Percentiles rank a stretch among this genome's conserved stretches.
Conservation (phyloP, 2,797 vertebrate genomes). For the Brotogeris chrysoptera region DNA sequence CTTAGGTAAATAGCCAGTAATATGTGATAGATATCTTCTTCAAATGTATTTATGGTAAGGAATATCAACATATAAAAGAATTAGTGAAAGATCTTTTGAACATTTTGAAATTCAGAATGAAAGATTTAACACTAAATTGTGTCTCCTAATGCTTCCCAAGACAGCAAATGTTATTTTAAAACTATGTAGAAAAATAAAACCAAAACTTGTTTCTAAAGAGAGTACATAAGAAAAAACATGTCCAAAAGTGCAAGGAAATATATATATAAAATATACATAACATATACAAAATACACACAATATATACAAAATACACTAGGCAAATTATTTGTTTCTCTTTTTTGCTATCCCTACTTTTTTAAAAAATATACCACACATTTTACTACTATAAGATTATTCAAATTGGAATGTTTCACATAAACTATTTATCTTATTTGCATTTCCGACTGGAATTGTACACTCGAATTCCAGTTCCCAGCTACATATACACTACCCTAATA, state of each 20-base stretch:
- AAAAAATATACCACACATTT: neutral
- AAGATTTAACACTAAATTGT: neutral
- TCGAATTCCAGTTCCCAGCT: neutral
- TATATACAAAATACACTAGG: neutral
- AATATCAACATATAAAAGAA: neutral
- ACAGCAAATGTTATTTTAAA: neutral
- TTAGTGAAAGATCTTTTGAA: neutral
- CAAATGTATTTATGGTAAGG: neutral
- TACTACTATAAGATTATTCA: neutral
- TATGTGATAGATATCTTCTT: neutral
- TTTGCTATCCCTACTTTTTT: neutral
- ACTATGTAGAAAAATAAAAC: neutral
- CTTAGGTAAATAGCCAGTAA: neutral
- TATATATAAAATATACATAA: neutral
- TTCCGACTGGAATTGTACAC: neutral
- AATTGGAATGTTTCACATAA: neutral
- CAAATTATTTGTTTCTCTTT: neutral
- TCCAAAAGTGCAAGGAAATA: neutral
- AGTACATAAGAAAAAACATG: neutral
- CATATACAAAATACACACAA: neutral
- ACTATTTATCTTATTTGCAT: neutral
- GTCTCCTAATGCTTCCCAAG: neutral
- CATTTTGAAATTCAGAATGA: conserved; percentile 2
- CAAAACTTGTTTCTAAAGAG: neutral
- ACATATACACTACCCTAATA: neutral